Conservation (phyloP, 53 echinoderm and acorn worm species). For the Antedon mediterranea region DNA sequence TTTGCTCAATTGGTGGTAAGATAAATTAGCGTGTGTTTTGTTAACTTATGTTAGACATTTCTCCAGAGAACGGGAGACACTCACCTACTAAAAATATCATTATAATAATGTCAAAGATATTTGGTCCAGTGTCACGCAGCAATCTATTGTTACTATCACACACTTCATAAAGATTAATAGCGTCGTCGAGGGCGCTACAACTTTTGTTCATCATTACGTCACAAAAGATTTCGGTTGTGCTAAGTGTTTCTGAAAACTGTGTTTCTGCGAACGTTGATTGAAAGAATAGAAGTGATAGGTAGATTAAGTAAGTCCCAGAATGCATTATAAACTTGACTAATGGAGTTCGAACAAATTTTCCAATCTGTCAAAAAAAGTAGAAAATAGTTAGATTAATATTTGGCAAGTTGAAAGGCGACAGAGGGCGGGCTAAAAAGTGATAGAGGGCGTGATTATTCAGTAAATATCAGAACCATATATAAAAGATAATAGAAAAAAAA, state of each 20-base stretch:
- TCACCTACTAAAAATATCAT: conserved; percentile 53
- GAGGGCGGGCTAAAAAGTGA: too few relatives aligned
- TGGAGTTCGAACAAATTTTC: conserved; percentile 55
- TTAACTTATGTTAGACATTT: too few relatives aligned
- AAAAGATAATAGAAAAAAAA: too few relatives aligned
- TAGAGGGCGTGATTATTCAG: too few relatives aligned
- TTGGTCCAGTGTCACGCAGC: conserved; percentile 30
- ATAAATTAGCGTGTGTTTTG: too few relatives aligned
- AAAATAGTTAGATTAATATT: too few relatives aligned
- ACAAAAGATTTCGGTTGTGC: neutral
- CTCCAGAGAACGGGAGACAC: conserved; percentile 1
- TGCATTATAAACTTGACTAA: conserved; percentile 87
- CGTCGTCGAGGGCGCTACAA: neutral
- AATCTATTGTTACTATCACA: neutral
- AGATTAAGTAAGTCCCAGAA: conserved; percentile 61
- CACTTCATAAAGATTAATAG: neutral
- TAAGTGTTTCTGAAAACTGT: neutral
- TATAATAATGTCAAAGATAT: conserved; percentile 45
- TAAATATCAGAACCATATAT: too few relatives aligned
- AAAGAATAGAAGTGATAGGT: conserved; percentile 65
- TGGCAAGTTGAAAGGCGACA: too few relatives aligned
- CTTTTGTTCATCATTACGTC: neutral
- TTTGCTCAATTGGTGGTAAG: too few relatives aligned
- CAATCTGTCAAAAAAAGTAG: conserved; percentile 26
- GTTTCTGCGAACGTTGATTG: conserved; percentile 44